Percentiles rank a stretch among this genome's conserved stretches.
Conservation (phyloP, 2,888 invertebrate species). For the Actias luna region DNA sequence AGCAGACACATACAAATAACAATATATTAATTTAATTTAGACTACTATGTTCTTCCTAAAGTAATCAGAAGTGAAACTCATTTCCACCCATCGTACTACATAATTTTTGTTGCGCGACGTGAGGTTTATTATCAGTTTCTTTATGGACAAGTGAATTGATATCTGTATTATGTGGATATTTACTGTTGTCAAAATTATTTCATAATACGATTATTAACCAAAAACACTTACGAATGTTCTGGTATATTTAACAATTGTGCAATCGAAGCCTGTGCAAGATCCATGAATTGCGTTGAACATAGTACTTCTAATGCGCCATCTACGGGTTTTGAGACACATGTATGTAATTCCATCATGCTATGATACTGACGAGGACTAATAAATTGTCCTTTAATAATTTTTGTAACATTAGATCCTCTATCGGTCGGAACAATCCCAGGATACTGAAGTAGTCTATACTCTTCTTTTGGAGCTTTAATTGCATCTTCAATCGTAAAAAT, state of each 20-base stretch:
- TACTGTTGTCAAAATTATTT: background rate
- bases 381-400: constrained; percentile 42
- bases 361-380: constrained; percentile 45
- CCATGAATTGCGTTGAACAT: constrained; percentile 41
- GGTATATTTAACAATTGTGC: constrained; percentile 43
- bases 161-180: no score
- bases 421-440: constrained; percentile 39
- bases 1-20: no score
- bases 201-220: constrained; percentile 1
- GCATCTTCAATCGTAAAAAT: constrained; percentile 64
- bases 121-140: no score
- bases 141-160: background rate
- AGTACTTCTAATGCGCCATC: constrained; percentile 46
- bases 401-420: constrained; percentile 38
- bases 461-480: constrained; percentile 56
- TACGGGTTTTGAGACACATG: constrained; percentile 38
- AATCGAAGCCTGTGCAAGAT: constrained; percentile 41
- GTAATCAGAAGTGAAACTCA: background rate
- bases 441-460: constrained; percentile 44
- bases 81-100: background rate
- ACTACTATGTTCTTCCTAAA: no score
- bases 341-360: constrained; percentile 50
- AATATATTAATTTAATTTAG: no score
- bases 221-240: constrained; percentile 43
- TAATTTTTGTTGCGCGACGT: background rate